phyloP scores from a whole-genome alignment of 2,888 invertebrate genomes.

The Hylaea fasciaria region DNA sequence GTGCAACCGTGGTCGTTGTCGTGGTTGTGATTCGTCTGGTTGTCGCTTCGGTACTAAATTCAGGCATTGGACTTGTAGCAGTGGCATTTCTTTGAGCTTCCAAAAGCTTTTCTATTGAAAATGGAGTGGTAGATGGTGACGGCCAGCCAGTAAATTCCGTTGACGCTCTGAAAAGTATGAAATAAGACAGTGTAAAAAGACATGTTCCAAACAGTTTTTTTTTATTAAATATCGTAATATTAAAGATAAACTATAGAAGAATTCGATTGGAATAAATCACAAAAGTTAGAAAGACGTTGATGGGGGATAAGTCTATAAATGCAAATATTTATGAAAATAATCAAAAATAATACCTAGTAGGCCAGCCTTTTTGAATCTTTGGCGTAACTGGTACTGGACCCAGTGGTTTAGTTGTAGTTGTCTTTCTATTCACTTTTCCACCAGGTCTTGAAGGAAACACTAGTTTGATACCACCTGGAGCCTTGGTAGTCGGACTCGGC shows the following conservation, averaged over 20 bases:
- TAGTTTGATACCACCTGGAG: constrained; percentile 86
- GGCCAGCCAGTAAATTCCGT: constrained; percentile 97
- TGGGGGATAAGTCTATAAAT: no score
- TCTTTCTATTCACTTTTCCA: constrained; percentile 84
- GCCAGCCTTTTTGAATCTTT: constrained; percentile 93
- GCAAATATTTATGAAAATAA: neutral
- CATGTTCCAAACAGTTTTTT: no score
- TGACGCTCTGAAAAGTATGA: constrained; percentile 86
- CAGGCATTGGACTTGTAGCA: constrained; percentile 81
- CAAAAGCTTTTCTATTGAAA: constrained; percentile 92
- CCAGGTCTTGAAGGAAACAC: constrained; percentile 93
- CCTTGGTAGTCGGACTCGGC: constrained; percentile 66
- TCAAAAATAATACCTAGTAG: constrained; percentile 85
- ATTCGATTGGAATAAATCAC: no score
- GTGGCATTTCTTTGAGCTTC: constrained; percentile 87
- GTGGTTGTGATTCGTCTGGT: constrained; percentile 83
- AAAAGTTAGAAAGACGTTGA: no score
- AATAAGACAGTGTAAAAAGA: constrained; percentile 3
- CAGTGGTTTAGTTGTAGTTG: constrained; percentile 85
- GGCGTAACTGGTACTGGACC: constrained; percentile 83
- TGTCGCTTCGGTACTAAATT: constrained; percentile 76
- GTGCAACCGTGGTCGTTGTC: constrained; percentile 88
- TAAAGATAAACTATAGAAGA: no score
- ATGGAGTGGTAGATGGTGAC: constrained; percentile 93
- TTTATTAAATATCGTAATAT: no score